A percentile compares a stretch with the other conserved stretches of the same genome.
Evolutionary conservation across 2,888 invertebrate genomes (phyloP).

Genomic region (Cosmorhoe ocellata): DNA sequence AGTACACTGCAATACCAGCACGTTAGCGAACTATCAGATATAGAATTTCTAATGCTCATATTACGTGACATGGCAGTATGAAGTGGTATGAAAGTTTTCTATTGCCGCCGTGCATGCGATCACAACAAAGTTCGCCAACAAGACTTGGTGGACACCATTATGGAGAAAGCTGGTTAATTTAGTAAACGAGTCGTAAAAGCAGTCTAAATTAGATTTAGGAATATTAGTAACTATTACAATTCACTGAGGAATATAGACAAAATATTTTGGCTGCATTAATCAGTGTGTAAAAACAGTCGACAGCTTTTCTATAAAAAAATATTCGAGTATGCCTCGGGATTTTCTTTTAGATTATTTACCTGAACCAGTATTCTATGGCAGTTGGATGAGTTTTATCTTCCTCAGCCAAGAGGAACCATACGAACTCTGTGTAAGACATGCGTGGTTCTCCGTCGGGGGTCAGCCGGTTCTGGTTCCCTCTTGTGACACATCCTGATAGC

Average conservation of each 20-base stretch:
- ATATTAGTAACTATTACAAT: no score
- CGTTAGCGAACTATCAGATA: neutral
- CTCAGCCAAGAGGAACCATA: conserved; percentile 99
- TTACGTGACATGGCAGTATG: conserved; percentile 14
- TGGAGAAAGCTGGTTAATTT: neutral
- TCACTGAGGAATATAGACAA: no score
- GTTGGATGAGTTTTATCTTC: conserved; percentile 99
- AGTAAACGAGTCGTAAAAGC: neutral
- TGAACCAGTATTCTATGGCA: conserved; percentile 97
- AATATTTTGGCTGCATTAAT: no score
- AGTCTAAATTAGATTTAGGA: no score
- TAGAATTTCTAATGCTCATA: conserved; percentile 3
- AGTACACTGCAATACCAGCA: conserved; percentile 3
- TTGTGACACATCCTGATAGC: conserved; percentile 97
- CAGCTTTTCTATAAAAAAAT: no score
- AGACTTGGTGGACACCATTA: neutral
- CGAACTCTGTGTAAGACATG: conserved; percentile 99
- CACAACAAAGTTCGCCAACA: conserved; percentile 27
- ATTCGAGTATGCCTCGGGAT: no score
- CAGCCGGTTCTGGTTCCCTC: conserved; percentile 84
- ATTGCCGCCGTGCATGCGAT: conserved; percentile 41
- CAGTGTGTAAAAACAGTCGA: no score
- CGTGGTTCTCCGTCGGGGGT: conserved; percentile 85
- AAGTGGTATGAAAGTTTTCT: conserved; percentile 32
- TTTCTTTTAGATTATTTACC: conserved; percentile 79